phyloP scores from a whole-genome alignment of 2,113 vertebrate species.

The Pavo muticus region DNA sequence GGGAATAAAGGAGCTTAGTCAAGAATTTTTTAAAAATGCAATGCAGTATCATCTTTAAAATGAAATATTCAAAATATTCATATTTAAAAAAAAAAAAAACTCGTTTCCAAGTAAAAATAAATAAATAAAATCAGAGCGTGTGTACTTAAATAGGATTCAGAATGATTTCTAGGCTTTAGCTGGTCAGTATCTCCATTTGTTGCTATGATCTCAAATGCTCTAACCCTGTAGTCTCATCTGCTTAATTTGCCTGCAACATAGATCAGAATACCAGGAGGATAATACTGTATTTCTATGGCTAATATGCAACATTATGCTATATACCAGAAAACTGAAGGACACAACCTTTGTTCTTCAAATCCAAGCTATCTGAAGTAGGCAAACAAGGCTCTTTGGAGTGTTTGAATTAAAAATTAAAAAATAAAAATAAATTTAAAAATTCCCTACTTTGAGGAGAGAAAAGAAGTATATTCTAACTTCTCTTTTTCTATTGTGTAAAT shows the following conservation, averaged over 20 bases:
- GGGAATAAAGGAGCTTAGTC: neutral
- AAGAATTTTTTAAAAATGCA: neutral
- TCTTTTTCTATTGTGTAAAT: neutral
- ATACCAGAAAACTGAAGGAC: neutral
- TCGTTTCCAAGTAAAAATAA: neutral
- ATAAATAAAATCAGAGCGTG: neutral
- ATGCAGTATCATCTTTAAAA: neutral
- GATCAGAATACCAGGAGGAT: neutral
- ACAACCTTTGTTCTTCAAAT: neutral
- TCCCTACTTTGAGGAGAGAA: no score
- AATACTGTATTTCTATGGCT: neutral
- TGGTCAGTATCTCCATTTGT: neutral
- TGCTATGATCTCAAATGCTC: neutral
- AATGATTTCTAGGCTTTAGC: neutral
- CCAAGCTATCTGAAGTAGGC: neutral
- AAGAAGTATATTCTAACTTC: no score
- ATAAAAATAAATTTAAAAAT: no score
- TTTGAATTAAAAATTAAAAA: neutral
- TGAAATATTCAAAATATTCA: constrained; percentile 36
- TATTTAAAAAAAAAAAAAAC: neutral
- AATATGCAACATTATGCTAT: neutral
- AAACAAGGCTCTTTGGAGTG: neutral
- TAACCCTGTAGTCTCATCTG: neutral
- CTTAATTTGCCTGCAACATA: neutral
- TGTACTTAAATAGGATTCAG: neutral